Evolutionary conservation across 2,113 vertebrate genomes (phyloP), one percentile per base, ranked within the genome.

Genomic region (Rhinoderma darwinii): DNA sequence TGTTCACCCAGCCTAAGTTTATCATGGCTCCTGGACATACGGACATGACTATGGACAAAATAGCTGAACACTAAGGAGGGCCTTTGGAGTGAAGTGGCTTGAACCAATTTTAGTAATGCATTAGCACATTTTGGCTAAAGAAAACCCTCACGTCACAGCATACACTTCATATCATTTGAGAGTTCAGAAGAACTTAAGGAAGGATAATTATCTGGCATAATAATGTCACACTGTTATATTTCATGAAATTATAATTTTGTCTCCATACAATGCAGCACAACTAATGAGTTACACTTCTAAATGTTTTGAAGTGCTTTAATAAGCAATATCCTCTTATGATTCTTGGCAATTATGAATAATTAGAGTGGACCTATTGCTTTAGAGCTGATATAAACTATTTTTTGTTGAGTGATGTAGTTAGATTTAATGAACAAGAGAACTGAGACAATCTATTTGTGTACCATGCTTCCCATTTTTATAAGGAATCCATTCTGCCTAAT

Each of bases 341-440:
- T 76, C 70, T 61, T 54, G 37, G 84, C 84, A 78, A 68, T 86
- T 47, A 86, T 86, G 59, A 86, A 86, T 86, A 70, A 86, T 79
- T 66, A 79, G 41, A 68, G 37, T 51, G 37, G 59, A 70, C 84
- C 74, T 86, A 78, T 76, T 39, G 32, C 76, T 72, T 70, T 61
- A 78, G 37, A 82, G 22, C 66, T 81, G 63, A 44, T 78, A 30
- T 68, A 86, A 78, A 51, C 41, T 35, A 44, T 66, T 70, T 85
- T 81, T 56, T 63, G 18, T 80, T 43, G 37, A 87, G 39, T 44
- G n/a, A 81, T 81, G 37, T 43, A 44, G 47, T 61, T 72, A 61
- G 44, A 87, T 43, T 86, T 87, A 81, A 87, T 87, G 78, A 86
- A 86, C 37, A 59, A 81, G n/a, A 61, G 51, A 41, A 78, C 41